Base-by-base conservation (phyloP, 2,113 vertebrate species). In the Regulus satrapa region DNA sequence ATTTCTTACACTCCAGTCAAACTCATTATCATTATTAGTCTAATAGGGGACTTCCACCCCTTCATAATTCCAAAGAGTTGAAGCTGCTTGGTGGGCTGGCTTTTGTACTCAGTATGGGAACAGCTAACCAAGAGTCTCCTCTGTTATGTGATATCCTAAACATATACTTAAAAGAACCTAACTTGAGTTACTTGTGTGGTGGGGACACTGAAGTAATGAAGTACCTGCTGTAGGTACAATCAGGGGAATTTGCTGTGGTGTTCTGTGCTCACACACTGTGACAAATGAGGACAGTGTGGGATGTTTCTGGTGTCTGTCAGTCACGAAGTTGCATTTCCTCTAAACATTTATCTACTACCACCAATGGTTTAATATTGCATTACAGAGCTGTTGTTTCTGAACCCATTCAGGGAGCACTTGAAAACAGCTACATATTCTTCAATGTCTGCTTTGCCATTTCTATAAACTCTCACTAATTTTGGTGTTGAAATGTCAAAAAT, bases 191-290 rank as follows among this genome's bases (percentile, higher is more conserved):
- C 23, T 26, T 59, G 14, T 3, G 0, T 71, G 18, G 5, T 69
- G 29, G 18, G 18, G 88, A 29, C 14, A 34, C 10, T 54, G 29
- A 29, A 28, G 10, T 54, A 41, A 34, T 46, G 26, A 51, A 88
- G 34, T 85, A 40, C 5, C 18, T 61, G 14, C 61, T 68, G n/a
- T 36, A 9, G 52, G n/a, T 76, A 10, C n/a, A 61, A 54, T 41
- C 18, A 32, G 26, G 41, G 63, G 51, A 77, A 43, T 62, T 71
- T 34, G 10, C 34, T 1, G 5, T 36, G 12, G 10, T 8, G 5
- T 62, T 67, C 48, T 2, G 0, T 49, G 25, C 56, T 66, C 10
- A 8, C 43, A 4, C 0, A 1, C 5, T 73, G 28, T 41, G 59
- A 24, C 46, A 43, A 51, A 36, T 0, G 0, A 51, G 54, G n/a